Base-by-base conservation (phyloP, 2,888 invertebrate genomes). In the Pasiphila rectangulata region DNA sequence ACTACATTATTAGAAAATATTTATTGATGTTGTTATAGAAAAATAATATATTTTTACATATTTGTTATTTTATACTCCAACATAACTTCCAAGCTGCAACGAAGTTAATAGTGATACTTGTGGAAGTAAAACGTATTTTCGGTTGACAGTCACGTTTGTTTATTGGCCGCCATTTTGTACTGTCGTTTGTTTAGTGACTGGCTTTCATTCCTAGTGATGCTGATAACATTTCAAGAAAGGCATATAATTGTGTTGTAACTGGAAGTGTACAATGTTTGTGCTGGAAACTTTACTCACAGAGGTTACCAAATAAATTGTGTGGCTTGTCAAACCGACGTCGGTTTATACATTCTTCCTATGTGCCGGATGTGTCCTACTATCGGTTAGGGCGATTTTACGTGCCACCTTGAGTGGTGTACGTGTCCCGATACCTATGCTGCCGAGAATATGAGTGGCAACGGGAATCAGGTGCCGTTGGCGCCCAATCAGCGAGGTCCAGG, bases 361-460 rank as follows among this genome's bases (percentile, higher is more conserved):
- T 86, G 85, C 86, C 88, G 88, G 86, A 88, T 88, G 88, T 87
- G 85, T 87, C 83, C 85, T 87, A 87, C 84, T 83, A 84, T 86
- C 83, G 76, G 81, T 81, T 86, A 87, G 81, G 83, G 82, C 79
- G 81, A 84, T 74, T 79, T 80, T 83, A 82, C 87, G 90, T 90
- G 90, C 91, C 90, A 90, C 91, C 90, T 90, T 88, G 89, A 90
- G 89, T 83, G 85, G 87, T 91, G 84, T 90, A 90, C 87, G 86
- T 87, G 85, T 87, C 83, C 79, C 74, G 81, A 90, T 77, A 90
- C 89, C 90, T 90, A 88, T 89, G 90, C 89, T 86, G 86, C 85
- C 82, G 82, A 89, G 80, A 85, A 74, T 81, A 92, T 92, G 92
- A 92, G 91, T 85, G 90, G 90, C 80, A 92, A 91, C 86, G 91